A percentile compares a stretch with the other conserved stretches of the same genome.
Evolutionary conservation across 2,113 vertebrate species (phyloP).

Genomic region (Condylura cristata): DNA sequence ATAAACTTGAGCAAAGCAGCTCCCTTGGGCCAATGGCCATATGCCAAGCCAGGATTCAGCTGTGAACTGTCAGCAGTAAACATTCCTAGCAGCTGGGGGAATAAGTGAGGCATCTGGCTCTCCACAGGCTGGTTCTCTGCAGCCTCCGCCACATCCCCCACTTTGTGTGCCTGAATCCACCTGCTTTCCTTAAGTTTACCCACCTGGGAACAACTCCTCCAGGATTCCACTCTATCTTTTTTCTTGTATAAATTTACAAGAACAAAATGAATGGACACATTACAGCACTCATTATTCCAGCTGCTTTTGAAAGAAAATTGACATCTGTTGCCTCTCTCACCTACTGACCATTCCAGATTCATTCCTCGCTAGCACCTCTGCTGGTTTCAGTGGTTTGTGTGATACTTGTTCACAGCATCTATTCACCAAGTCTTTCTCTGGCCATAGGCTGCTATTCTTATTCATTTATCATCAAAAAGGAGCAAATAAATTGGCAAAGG

Average conservation of each 20-base stretch:
- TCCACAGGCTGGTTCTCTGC: neutral
- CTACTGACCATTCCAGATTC: neutral
- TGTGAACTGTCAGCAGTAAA: neutral
- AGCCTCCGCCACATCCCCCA: neutral
- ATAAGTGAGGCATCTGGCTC: neutral
- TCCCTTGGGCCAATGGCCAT: neutral
- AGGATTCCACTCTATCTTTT: slow-evolving; percentile 10
- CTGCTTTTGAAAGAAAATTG: neutral
- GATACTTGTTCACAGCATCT: neutral
- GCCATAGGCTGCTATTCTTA: neutral
- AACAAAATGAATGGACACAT: neutral
- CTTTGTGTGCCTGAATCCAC: neutral
- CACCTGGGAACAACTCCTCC: neutral
- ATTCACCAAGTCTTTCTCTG: neutral
- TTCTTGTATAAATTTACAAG: slow-evolving; percentile 1
- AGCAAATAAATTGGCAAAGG: neutral
- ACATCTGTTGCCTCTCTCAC: neutral
- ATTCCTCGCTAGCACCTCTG: neutral
- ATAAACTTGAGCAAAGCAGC: neutral
- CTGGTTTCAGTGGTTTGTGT: neutral
- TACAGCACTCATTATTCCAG: neutral
- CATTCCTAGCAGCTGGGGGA: neutral
- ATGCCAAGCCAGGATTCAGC: neutral
- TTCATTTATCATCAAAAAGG: neutral
- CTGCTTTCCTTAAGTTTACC: neutral